Conservation (phyloP, 30 jellyfish, hydroid and myxozoan species). For the Hydractinia echinata region DNA sequence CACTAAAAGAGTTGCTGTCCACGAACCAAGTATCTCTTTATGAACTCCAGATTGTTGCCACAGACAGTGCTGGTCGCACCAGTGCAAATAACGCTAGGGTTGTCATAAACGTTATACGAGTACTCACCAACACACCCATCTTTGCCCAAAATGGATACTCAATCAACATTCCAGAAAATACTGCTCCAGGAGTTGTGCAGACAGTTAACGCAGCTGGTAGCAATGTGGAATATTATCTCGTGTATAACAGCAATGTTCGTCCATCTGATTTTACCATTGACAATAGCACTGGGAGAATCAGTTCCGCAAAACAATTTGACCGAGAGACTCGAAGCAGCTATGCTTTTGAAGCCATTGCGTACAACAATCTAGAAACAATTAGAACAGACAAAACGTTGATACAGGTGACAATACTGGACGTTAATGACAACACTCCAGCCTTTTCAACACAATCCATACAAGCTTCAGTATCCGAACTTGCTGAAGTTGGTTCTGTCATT, state of each 20-base stretch:
- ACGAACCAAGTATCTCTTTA: background rate
- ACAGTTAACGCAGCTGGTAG: constrained; percentile 29
- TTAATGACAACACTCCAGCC: constrained; percentile 65
- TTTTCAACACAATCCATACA: constrained; percentile 28
- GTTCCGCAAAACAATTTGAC: constrained; percentile 29
- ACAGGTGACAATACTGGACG: constrained; percentile 44
- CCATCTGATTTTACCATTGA: background rate
- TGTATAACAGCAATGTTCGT: background rate
- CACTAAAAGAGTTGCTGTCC: background rate
- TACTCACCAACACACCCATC: background rate
- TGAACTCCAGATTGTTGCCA: constrained; percentile 6
- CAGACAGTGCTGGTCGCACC: constrained; percentile 4
- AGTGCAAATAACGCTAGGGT: constrained; percentile 1
- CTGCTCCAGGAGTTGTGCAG: constrained; percentile 34
- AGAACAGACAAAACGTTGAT: constrained; percentile 40
- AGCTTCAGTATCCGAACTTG: constrained; percentile 31
- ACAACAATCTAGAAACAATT: background rate
- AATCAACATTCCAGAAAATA: constrained; percentile 50
- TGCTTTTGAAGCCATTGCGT: constrained; percentile 46
- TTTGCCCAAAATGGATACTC: constrained; percentile 1
- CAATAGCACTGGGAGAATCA: background rate
- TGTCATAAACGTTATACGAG: background rate
- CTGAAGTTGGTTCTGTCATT: constrained; percentile 47
- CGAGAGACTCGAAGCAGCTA: constrained; percentile 44
- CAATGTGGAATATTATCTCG: background rate